Evolutionary conservation across 2,888 invertebrate species (phyloP).

Genomic region (Cephalotes varians): DNA sequence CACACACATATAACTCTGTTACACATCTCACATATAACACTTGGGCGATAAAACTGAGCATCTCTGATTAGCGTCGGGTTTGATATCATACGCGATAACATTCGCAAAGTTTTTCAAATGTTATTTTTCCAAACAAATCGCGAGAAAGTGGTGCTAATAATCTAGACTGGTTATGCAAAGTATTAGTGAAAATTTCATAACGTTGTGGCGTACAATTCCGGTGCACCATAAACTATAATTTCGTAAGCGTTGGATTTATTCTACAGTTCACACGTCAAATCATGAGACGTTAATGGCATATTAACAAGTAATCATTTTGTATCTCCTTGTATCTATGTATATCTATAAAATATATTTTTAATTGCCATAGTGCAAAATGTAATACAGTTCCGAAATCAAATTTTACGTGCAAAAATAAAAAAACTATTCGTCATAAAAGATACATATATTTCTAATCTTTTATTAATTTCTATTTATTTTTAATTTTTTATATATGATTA

Average conservation of each 20-base stretch:
- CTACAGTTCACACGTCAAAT: neutral
- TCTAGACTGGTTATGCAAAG: slow-evolving; percentile 72
- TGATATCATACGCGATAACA: neutral
- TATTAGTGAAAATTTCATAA: slow-evolving; percentile 56
- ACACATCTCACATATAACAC: neutral
- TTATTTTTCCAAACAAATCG: slow-evolving; percentile 25
- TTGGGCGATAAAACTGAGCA: neutral
- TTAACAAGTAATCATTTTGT: neutral
- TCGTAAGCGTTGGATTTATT: slow-evolving; percentile 49
- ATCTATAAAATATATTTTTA: neutral
- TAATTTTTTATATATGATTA: neutral
- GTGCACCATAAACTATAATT: slow-evolving; percentile 27
- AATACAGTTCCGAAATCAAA: neutral
- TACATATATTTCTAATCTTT: neutral
- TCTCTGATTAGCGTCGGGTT: neutral
- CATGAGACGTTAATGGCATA: neutral
- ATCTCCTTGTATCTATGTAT: neutral
- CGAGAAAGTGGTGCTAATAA: slow-evolving; percentile 47
- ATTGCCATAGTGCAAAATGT: neutral
- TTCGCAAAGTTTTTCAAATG: slow-evolving; percentile 22
- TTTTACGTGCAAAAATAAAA: neutral
- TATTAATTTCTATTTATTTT: neutral
- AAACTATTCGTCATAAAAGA: neutral
- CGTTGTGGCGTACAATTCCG: slow-evolving; percentile 6
- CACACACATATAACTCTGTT: too few species aligned